Evolutionary conservation across 2,113 vertebrate species (phyloP).

Genomic region (Atractosteus spatula): DNA sequence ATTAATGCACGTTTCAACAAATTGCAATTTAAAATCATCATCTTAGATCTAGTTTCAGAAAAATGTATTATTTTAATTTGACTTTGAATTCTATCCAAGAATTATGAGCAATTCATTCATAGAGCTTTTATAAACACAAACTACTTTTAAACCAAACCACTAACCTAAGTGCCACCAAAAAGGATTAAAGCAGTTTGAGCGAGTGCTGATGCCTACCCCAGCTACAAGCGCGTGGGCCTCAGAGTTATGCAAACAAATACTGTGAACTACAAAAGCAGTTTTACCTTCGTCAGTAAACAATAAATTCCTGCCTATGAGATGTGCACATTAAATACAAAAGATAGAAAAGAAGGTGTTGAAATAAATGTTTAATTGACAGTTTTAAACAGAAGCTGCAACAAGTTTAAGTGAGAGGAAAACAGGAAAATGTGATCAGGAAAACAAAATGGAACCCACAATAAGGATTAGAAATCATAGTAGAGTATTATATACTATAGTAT

Average conservation of each 20-base stretch:
- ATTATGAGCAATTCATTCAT: neutral
- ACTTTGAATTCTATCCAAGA: neutral
- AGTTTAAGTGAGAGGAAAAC: too few species aligned
- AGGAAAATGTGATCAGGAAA: too few species aligned
- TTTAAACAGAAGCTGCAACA: neutral
- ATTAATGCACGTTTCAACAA: neutral
- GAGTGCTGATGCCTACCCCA: conserved; percentile 9
- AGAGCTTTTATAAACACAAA: conserved; percentile 17
- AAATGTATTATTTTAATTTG: neutral
- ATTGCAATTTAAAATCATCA: neutral
- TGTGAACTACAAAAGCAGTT: neutral
- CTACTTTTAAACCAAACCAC: neutral
- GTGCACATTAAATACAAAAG: conserved; percentile 16
- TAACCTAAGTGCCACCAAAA: neutral
- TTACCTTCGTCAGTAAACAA: conserved; percentile 26
- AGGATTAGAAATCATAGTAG: too few species aligned
- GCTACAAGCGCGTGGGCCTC: conserved; percentile 16
- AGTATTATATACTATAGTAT: too few species aligned
- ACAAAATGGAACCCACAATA: too few species aligned
- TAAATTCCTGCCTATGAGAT: conserved; percentile 25
- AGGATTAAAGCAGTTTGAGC: conserved; percentile 10
- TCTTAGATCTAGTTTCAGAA: too few species aligned
- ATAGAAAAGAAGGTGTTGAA: conserved; percentile 21
- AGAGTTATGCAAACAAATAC: conserved; percentile 16
- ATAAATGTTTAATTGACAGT: neutral